phyloP scores from a whole-genome alignment of 1,140 invertebrate genomes.

The Cydia pomonella region DNA sequence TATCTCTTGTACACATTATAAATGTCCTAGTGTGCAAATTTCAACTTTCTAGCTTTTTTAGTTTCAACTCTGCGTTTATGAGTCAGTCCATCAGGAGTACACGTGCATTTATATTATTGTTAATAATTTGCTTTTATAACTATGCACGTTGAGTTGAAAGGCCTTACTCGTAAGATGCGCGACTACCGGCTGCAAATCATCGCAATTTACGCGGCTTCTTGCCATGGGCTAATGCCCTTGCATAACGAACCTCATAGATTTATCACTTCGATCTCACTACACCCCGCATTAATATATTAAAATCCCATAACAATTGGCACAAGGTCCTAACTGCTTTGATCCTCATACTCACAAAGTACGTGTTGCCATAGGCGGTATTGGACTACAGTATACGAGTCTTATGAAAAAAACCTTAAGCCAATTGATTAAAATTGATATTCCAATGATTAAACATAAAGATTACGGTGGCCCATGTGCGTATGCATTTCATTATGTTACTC shows the following conservation, averaged over 20 bases:
- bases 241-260: conserved; percentile 51
- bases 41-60: too few species aligned
- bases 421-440: conserved; percentile 3
- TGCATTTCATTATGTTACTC: conserved; percentile 1
- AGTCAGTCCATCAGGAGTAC: too few species aligned
- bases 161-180: conserved; percentile 30
- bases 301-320: not conserved
- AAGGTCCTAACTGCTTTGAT: not conserved
- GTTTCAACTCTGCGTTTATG: too few species aligned
- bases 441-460: not conserved
- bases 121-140: not conserved
- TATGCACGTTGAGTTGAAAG: not conserved
- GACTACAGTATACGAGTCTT: not conserved
- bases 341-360: not conserved
- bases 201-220: conserved; percentile 43
- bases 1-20: too few species aligned
- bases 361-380: not conserved
- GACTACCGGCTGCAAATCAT: conserved; percentile 46
- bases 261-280: conserved; percentile 36
- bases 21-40: too few species aligned
- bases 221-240: conserved; percentile 43
- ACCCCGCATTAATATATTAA: not conserved
- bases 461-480: not conserved
- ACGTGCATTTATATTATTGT: too few species aligned
- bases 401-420: not conserved